Conservation (phyloP, 2,113 vertebrate species). For the Corvus moneduloides region DNA sequence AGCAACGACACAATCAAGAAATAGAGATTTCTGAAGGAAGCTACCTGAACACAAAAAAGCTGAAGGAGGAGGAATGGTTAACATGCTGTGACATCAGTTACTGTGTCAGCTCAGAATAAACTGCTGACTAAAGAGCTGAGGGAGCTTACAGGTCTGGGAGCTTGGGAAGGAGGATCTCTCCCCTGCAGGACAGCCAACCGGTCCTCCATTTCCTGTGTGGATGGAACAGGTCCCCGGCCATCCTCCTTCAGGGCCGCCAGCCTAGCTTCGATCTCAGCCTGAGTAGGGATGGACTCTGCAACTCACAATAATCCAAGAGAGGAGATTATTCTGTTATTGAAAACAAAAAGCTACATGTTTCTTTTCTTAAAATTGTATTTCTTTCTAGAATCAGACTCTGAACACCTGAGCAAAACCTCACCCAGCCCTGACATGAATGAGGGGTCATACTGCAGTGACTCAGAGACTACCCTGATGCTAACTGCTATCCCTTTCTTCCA, state of each 20-base stretch:
- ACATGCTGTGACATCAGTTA: background rate
- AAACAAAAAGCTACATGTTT: background rate
- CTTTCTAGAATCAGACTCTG: background rate
- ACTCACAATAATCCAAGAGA: background rate
- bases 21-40: background rate
- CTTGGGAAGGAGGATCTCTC: slow-evolving; percentile 73
- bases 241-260: slow-evolving; percentile 84
- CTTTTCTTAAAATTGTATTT: background rate
- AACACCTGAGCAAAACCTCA: background rate
- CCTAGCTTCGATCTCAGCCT: slow-evolving; percentile 88
- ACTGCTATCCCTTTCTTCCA: background rate
- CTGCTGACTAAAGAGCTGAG: background rate
- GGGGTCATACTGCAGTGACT: background rate
- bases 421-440: fast-evolving
- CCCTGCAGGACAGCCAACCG: slow-evolving; percentile 85
- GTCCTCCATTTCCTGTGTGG: slow-evolving; percentile 84
- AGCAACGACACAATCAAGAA: background rate
- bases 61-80: background rate
- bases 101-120: background rate
- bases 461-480: background rate
- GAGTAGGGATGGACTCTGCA: slow-evolving; percentile 84
- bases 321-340: background rate
- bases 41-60: background rate
- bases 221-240: slow-evolving; percentile 75
- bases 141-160: slow-evolving; percentile 76